phyloP scores from a whole-genome alignment of 1,140 invertebrate genomes.

The Macrocentrus cingulum region DNA sequence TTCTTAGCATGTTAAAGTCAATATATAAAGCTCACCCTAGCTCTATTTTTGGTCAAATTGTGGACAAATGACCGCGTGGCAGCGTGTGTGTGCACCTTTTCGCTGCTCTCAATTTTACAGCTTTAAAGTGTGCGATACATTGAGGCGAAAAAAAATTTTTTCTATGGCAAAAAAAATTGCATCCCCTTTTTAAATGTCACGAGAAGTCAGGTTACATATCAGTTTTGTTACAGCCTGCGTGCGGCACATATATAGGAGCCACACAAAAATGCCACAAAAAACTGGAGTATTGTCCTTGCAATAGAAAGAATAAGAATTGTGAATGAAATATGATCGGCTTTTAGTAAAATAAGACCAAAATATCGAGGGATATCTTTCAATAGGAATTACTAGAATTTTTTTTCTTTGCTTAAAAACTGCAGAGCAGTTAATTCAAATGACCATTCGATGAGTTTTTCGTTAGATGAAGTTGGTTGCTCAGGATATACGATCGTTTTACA shows the following conservation, averaged over 20 bases:
- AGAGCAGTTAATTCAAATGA: conserved; percentile 49
- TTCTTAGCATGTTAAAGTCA: too few species aligned
- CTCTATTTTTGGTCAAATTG: conserved; percentile 49
- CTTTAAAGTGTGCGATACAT: background rate
- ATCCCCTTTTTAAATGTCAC: conserved; percentile 24
- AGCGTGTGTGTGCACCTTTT: conserved; percentile 18
- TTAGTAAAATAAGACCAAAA: conserved; percentile 56
- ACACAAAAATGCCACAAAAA: conserved; percentile 36
- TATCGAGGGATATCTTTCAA: conserved; percentile 32
- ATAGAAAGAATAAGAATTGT: conserved; percentile 41
- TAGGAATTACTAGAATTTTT: background rate
- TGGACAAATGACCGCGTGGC: conserved; percentile 49
- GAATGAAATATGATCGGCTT: conserved; percentile 56
- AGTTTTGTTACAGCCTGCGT: conserved; percentile 1
- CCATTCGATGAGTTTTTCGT: conserved; percentile 31
- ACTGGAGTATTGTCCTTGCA: conserved; percentile 40
- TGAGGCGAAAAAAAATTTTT: background rate
- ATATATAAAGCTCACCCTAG: too few species aligned
- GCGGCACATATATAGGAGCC: background rate
- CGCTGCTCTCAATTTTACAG: background rate
- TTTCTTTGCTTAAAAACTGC: background rate
- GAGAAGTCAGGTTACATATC: conserved; percentile 34
- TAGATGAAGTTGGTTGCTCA: too few species aligned
- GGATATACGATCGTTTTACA: conserved; percentile 12
- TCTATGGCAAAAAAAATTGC: conserved; percentile 22